Percentiles rank a stretch among this genome's conserved stretches.
Evolutionary conservation across 2,888 invertebrate genomes (phyloP).

Genomic region (Papilio elwesi): DNA sequence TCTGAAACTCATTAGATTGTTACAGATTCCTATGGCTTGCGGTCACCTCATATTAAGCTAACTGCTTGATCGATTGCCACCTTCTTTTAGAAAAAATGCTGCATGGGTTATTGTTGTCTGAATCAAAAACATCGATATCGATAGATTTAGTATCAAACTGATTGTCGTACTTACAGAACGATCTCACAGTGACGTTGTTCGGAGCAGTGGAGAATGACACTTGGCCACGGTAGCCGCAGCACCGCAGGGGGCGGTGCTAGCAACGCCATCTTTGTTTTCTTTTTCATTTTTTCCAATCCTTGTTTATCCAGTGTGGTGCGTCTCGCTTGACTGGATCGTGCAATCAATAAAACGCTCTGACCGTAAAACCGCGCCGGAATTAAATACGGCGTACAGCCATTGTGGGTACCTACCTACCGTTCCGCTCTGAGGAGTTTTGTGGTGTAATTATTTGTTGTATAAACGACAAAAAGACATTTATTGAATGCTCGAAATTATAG

Average conservation of each 20-base stretch:
- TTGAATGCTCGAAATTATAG: slow-evolving; percentile 29
- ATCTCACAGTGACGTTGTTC: slow-evolving; percentile 43
- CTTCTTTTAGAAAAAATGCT: no score
- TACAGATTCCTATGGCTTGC: no score
- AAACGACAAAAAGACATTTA: slow-evolving; percentile 42
- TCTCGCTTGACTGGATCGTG: slow-evolving; percentile 73
- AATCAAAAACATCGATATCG: slow-evolving; percentile 51
- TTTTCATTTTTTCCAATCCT: slow-evolving; percentile 70
- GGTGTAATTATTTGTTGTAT: slow-evolving; percentile 61
- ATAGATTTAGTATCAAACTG: slow-evolving; percentile 39
- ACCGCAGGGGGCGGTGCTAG: slow-evolving; percentile 78
- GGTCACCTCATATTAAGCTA: no score
- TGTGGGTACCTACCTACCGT: slow-evolving; percentile 56
- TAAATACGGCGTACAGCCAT: slow-evolving; percentile 66
- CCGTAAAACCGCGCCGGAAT: slow-evolving; percentile 75
- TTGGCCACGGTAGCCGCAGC: slow-evolving; percentile 78
- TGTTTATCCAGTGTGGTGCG: slow-evolving; percentile 79
- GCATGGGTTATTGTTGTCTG: no score
- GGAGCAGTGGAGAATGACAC: slow-evolving; percentile 73
- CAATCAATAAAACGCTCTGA: slow-evolving; percentile 80
- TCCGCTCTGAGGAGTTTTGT: slow-evolving; percentile 52
- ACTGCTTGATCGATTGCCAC: no score
- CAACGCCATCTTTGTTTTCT: slow-evolving; percentile 77
- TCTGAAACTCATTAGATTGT: no score
- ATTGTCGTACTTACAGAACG: slow-evolving; percentile 1